Evolutionary conservation across 2,797 vertebrate genomes (phyloP).

Genomic region (Leontopithecus rosalia): DNA sequence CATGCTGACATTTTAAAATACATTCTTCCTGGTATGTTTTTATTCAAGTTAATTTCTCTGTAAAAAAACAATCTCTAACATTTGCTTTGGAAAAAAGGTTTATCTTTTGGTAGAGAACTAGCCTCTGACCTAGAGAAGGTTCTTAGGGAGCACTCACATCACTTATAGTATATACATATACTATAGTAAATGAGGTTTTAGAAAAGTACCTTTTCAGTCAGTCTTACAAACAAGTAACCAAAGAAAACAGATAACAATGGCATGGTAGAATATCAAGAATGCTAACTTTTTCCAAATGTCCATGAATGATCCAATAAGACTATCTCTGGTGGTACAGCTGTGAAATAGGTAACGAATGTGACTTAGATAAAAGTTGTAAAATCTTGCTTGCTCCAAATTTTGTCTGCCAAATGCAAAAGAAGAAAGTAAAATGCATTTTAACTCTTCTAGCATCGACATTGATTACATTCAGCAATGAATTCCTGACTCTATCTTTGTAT

Average conservation of each 20-base stretch:
- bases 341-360: neutral
- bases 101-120: neutral
- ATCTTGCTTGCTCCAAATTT: neutral
- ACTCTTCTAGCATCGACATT: neutral
- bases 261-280: neutral
- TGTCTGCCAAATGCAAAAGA: neutral
- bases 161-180: neutral
- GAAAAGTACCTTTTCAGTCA: neutral
- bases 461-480: neutral
- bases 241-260: neutral
- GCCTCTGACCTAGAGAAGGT: neutral
- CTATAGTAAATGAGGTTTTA: neutral
- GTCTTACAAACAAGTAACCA: neutral
- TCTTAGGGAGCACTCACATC: neutral
- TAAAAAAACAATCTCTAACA: neutral
- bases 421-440: neutral
- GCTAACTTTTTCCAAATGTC: neutral
- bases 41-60: neutral
- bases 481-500: neutral
- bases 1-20: neutral
- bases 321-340: neutral
- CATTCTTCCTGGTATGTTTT: constrained; percentile 12
- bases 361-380: neutral
- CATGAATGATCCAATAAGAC: neutral
- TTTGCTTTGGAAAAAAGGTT: neutral